Percentiles rank a stretch among this genome's conserved stretches.
Evolutionary conservation across 2,888 invertebrate species (phyloP).

Genomic region (Melanostoma mellinum): DNA sequence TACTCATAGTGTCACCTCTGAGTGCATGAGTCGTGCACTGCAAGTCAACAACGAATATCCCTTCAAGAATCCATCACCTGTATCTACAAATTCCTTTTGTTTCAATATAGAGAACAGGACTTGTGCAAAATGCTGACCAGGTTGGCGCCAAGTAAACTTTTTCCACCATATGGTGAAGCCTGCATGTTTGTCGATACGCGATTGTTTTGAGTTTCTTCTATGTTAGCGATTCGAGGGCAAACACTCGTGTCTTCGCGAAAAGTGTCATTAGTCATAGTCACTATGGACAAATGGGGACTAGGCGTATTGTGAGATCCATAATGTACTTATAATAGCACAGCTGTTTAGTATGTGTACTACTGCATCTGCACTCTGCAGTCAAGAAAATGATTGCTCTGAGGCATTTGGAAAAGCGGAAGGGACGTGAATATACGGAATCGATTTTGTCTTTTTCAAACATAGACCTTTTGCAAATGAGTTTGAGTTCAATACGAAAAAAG

Average conservation of each 20-base stretch:
- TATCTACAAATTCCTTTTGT: slow-evolving; percentile 67
- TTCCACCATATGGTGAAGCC: neutral
- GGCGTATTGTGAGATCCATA: slow-evolving; percentile 14
- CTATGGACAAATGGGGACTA: slow-evolving; percentile 47
- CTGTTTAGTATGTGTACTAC: too few species aligned
- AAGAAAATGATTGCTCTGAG: too few species aligned
- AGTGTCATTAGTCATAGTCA: slow-evolving; percentile 66
- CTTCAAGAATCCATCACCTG: slow-evolving; percentile 67
- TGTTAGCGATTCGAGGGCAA: slow-evolving; percentile 39
- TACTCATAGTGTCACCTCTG: slow-evolving; percentile 65
- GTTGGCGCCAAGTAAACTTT: slow-evolving; percentile 53
- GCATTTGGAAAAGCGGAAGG: too few species aligned
- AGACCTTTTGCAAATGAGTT: too few species aligned
- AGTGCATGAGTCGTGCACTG: slow-evolving; percentile 45
- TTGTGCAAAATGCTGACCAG: slow-evolving; percentile 62
- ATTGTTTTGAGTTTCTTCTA: slow-evolving; percentile 45
- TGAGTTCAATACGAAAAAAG: too few species aligned
- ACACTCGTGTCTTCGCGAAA: slow-evolving; percentile 39
- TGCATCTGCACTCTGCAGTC: too few species aligned
- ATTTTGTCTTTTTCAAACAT: too few species aligned
- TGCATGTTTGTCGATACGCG: slow-evolving; percentile 29
- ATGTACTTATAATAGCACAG: neutral
- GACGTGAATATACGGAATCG: too few species aligned
- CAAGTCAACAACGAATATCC: slow-evolving; percentile 48
- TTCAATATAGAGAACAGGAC: slow-evolving; percentile 29